Percentiles rank a stretch among this genome's conserved stretches.
Conservation (phyloP, 2,797 vertebrate genomes). For the Poeciliopsis paucimaculata region DNA sequence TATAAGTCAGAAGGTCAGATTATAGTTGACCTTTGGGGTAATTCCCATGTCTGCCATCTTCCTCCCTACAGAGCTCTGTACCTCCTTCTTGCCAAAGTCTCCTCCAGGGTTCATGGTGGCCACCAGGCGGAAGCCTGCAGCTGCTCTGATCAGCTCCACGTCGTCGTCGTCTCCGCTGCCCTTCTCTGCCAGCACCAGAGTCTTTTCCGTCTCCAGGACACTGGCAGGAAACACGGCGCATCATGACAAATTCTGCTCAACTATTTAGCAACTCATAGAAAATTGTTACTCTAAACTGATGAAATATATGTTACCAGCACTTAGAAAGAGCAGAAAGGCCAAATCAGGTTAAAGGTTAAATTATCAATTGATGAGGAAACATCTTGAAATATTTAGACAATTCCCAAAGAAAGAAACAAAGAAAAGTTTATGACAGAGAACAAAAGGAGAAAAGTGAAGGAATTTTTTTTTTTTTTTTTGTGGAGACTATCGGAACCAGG, state of each 20-base stretch:
- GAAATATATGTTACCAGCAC: neutral
- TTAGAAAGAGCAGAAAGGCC: neutral
- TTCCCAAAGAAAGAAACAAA: neutral
- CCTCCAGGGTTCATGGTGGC: conserved; percentile 99
- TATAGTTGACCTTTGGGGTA: neutral
- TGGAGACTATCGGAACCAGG: too few relatives aligned
- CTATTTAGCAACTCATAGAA: neutral
- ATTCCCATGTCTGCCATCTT: neutral
- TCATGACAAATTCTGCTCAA: neutral
- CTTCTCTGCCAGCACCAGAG: conserved; percentile 93
- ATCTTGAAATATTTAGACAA: neutral
- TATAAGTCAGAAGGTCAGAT: neutral
- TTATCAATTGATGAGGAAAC: neutral
- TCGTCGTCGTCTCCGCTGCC: conserved; percentile 87
- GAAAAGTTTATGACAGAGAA: neutral
- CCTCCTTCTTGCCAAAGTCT: conserved; percentile 99
- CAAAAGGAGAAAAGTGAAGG: neutral
- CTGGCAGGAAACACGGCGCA: conserved; percentile 66
- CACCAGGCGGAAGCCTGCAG: conserved; percentile 87
- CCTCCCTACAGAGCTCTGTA: conserved; percentile 42
- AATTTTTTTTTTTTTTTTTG: neutral
- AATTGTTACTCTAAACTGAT: neutral
- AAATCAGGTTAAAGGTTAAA: neutral
- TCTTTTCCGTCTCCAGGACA: conserved; percentile 93
- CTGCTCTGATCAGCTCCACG: conserved; percentile 89